These are phyloP conservation scores for Dinothrombium tinctorium DNA, from an alignment of 1,140 invertebrate species.

Conservation along the genomic window DNA sequence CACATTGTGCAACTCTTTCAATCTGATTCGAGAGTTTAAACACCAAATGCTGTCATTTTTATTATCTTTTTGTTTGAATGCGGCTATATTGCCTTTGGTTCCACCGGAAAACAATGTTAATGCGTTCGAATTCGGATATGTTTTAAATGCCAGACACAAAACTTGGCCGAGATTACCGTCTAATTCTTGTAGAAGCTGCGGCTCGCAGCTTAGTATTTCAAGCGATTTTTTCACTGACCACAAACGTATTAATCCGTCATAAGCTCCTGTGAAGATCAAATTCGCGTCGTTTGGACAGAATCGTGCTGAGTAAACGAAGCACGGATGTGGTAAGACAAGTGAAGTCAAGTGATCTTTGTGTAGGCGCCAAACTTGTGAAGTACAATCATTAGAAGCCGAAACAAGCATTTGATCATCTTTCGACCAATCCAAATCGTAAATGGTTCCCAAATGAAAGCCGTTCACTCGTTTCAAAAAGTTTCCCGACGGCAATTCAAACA, in stretches of 20 bases:
- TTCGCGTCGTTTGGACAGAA: constrained; percentile 25
- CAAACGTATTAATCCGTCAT: constrained; percentile 32
- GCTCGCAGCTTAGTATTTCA: not conserved
- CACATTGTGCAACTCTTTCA: constrained; percentile 13
- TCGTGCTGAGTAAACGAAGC: constrained; percentile 36
- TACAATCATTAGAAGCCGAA: constrained; percentile 36
- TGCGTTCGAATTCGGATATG: not conserved
- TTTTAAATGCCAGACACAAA: not conserved
- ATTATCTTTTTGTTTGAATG: not conserved
- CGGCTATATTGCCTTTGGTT: not conserved
- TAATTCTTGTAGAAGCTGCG: constrained; percentile 29
- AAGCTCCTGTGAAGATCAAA: constrained; percentile 33
- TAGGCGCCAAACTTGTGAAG: constrained; percentile 31
- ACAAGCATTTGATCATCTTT: constrained; percentile 28
- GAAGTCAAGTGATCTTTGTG: constrained; percentile 22
- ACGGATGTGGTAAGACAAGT: constrained; percentile 34
- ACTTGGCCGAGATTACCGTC: constrained; percentile 30
- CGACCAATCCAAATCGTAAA: constrained; percentile 37
- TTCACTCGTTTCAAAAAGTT: constrained; percentile 1
- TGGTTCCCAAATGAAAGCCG: constrained; percentile 9
- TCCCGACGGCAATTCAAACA: constrained; percentile 1
- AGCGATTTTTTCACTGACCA: constrained; percentile 21
- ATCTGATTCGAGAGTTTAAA: not conserved
- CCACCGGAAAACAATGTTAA: not conserved
- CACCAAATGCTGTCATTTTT: not conserved